phyloP scores from a whole-genome alignment of 2,797 vertebrate genomes.

The Notamacropus eugenii region DNA sequence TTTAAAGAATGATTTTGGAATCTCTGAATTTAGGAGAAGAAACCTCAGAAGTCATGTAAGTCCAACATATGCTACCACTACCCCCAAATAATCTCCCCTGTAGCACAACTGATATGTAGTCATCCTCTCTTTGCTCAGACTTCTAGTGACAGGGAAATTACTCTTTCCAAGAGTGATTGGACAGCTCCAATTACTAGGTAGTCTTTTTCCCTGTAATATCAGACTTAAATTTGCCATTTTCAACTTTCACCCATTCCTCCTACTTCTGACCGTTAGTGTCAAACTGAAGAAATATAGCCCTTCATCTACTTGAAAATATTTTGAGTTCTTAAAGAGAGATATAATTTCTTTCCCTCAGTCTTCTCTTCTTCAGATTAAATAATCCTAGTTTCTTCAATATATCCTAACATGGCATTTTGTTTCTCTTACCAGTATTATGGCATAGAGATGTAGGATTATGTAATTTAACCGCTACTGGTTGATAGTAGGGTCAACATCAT shows the following conservation, averaged over 20 bases:
- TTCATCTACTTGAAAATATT: background rate
- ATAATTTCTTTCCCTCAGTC: background rate
- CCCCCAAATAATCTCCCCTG: background rate
- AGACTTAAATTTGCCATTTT: background rate
- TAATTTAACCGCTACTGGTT: background rate
- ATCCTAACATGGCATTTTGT: background rate
- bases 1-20: background rate
- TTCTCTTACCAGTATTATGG: background rate
- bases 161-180: background rate
- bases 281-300: background rate
- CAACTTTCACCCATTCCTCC: background rate
- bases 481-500: background rate
- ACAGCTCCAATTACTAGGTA: background rate
- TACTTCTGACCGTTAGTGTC: background rate
- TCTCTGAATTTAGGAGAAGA: background rate
- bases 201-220: background rate
- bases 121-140: background rate
- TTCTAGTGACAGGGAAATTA: background rate
- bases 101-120: background rate
- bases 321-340: background rate
- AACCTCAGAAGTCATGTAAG: background rate
- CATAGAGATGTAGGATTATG: background rate
- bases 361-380: background rate
- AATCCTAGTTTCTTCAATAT: background rate
- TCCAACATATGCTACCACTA: fast-evolving